phyloP scores from a whole-genome alignment of 2,113 vertebrate species.

The Pluvianellus socialis region DNA sequence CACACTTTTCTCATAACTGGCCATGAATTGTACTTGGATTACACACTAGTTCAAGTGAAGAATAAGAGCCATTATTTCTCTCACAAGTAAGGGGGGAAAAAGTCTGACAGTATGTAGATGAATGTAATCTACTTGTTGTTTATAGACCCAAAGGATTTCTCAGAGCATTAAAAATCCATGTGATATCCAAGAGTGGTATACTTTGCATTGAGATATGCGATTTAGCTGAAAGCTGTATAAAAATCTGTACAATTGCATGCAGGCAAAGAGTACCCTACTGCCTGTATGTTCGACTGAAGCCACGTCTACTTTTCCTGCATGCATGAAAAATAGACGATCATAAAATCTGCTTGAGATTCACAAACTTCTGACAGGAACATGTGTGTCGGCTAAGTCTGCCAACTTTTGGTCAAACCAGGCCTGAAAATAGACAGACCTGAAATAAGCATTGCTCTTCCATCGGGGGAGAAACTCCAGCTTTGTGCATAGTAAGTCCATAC shows the following conservation, averaged over 20 bases:
- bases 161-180: slow-evolving; percentile 45
- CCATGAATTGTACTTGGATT: slow-evolving; percentile 8
- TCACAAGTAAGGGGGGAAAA: background rate
- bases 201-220: slow-evolving; percentile 9
- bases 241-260: slow-evolving; percentile 16
- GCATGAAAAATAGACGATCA: slow-evolving; percentile 18
- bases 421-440: background rate
- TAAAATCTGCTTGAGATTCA: slow-evolving; percentile 27
- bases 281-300: background rate
- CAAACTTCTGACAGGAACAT: background rate
- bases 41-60: background rate
- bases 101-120: background rate
- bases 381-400: background rate
- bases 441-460: background rate
- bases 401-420: background rate
- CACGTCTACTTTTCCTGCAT: background rate
- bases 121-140: slow-evolving; percentile 44
- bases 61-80: slow-evolving; percentile 1
- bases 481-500: background rate
- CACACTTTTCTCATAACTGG: background rate
- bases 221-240: slow-evolving; percentile 25
- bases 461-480: background rate
- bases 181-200: slow-evolving; percentile 2
- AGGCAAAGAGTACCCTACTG: slow-evolving; percentile 4
- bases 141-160: slow-evolving; percentile 27